Evolutionary conservation across 2,113 vertebrate species (phyloP).

Genomic region (Cephalopholis sonnerati): DNA sequence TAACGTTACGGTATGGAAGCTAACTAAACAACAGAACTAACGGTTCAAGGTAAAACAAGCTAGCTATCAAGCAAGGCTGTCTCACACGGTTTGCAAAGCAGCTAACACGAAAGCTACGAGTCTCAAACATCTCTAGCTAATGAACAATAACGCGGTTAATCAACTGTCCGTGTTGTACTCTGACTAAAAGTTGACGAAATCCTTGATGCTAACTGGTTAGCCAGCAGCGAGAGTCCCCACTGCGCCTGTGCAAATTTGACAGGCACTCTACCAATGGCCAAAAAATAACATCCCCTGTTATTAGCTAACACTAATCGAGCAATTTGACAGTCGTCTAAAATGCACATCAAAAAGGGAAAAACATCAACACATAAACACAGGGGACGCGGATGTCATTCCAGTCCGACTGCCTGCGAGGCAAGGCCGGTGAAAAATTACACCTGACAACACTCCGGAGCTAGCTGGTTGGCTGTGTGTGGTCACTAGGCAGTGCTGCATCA

Average conservation of each 20-base stretch:
- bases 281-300: slow-evolving; percentile 56
- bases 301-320: slow-evolving; percentile 17
- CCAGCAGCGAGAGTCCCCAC: background rate
- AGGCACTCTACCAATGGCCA: slow-evolving; percentile 46
- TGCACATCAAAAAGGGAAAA: rapidly evolving
- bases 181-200: slow-evolving; percentile 38
- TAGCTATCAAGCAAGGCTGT: background rate
- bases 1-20: background rate
- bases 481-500: slow-evolving; percentile 67
- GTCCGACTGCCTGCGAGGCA: slow-evolving; percentile 23
- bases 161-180: background rate
- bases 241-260: slow-evolving; percentile 71
- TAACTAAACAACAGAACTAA: slow-evolving; percentile 2
- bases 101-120: background rate
- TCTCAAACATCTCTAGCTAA: rapidly evolving
- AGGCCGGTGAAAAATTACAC: slow-evolving; percentile 71
- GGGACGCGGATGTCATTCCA: background rate
- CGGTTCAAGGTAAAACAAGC: background rate
- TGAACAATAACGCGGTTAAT: rapidly evolving
- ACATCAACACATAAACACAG: background rate
- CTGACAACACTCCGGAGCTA: slow-evolving; percentile 69
- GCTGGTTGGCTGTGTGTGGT: slow-evolving; percentile 62
- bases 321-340: background rate
- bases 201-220: slow-evolving; percentile 54
- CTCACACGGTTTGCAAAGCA: background rate